A percentile compares a stretch with the other conserved stretches of the same genome.
These are phyloP conservation scores for Apodemia mormo DNA, from an alignment of 2,888 invertebrate species.

Conservation along the genomic window DNA sequence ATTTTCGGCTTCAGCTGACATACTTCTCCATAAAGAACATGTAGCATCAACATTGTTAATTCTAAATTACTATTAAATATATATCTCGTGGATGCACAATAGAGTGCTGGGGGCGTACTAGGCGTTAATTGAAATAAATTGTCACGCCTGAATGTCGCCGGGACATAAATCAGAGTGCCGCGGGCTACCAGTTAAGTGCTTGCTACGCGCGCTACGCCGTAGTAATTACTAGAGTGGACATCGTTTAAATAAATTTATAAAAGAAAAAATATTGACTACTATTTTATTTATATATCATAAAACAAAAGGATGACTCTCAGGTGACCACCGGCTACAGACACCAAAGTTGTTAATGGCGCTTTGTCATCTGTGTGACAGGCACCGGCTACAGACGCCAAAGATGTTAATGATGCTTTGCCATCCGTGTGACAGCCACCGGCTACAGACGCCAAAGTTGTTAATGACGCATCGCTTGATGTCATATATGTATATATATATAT, in stretches of 20 bases:
- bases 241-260: not conserved
- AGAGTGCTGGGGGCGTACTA: conserved; percentile 49
- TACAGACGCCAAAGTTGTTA: no score
- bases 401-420: no score
- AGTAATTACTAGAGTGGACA: conserved; percentile 42
- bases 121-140: conserved; percentile 81
- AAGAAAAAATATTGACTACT: no score
- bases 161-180: conserved; percentile 78
- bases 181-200: conserved; percentile 78
- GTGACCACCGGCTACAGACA: no score
- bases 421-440: no score
- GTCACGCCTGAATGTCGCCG: conserved; percentile 70
- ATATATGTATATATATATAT: no score
- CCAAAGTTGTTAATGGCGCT: no score
- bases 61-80: conserved; percentile 34
- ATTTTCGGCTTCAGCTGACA: not conserved
- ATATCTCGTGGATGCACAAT: conserved; percentile 43
- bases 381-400: no score
- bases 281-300: no score
- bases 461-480: no score
- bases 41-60: conserved; percentile 22
- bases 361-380: no score
- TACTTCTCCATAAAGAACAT: not conserved
- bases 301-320: no score
- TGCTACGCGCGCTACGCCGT: conserved; percentile 54